Evolutionary conservation across 2,113 vertebrate genomes (phyloP), one percentile per base, ranked within the genome.

Genomic region (Catharus minimus): DNA sequence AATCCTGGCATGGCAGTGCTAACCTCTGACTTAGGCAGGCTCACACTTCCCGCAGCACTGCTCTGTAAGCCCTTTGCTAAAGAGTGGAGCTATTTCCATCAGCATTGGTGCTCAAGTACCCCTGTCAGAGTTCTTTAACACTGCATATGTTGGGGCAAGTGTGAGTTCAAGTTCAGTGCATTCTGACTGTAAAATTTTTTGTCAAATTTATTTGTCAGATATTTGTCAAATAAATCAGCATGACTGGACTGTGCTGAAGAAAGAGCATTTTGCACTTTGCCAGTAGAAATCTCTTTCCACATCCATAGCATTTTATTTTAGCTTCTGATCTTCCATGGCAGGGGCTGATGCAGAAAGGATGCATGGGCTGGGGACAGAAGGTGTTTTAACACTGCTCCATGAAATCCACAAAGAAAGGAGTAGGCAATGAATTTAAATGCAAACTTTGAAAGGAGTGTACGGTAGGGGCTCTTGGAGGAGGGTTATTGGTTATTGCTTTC

Each of bases 281-380:
- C 32, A 26, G 13, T 11, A 44, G 67, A 62, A 66, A 28, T 72
- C 57, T 20, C 41, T 36, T 82, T 62, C 16, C 11, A 4, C 7
- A 11, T 81, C 30, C 5, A 2, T 6, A 73, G n/a, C 6, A 15
- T 50, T 80, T 88, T 68, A n/a, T 64, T 92, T 77, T 50, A 9
- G 36, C 19, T 69, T 55, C 56, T 60, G 19, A 26, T 68, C 71
- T 73, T 32, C 49, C 24, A 6, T 55, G 27, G 9, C 20, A 60
- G 18, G 13, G 69, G 36, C 38, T 67, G 58, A 14, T 57, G 33
- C 11, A 17, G 49, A 81, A 85, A 21, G 32, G 1, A 7, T 16
- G 8, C 22, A 4, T 1, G 2, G 11, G 21, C 39, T 9, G 27
- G 23, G 11, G 11, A 16, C 15, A 3, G 14, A 3, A 32, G 65